A percentile compares a stretch with the other conserved stretches of the same genome.
phyloP scores from a whole-genome alignment of 2,113 vertebrate species.

The Terrapene triunguis region DNA sequence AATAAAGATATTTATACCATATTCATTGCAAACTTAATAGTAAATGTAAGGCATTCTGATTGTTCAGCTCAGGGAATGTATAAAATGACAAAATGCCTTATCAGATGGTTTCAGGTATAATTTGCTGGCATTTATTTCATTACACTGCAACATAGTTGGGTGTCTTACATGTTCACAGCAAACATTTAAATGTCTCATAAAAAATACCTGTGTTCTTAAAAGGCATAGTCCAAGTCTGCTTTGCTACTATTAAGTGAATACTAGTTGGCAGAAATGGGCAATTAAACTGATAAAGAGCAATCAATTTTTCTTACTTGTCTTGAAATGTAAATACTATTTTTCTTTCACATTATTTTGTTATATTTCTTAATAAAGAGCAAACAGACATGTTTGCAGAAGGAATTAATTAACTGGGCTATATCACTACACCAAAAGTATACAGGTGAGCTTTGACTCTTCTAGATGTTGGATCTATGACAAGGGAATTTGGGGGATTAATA shows the following conservation, averaged over 20 bases:
- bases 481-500: not conserved
- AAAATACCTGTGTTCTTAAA: constrained; percentile 3
- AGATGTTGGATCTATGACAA: not conserved
- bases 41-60: not conserved
- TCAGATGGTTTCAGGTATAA: not conserved
- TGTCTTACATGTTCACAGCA: not conserved
- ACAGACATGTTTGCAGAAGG: not conserved
- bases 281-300: not conserved
- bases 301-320: not conserved
- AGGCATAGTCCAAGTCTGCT: not conserved
- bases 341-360: not conserved
- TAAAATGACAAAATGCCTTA: constrained; percentile 3
- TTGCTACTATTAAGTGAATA: not conserved
- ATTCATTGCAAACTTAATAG: not conserved
- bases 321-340: constrained; percentile 8
- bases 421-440: not conserved
- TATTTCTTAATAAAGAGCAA: constrained; percentile 32
- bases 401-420: not conserved
- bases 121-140: constrained; percentile 37
- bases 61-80: not conserved
- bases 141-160: not conserved
- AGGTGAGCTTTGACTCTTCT: not conserved
- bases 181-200: constrained; percentile 33
- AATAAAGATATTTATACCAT: not conserved
- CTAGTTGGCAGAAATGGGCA: not conserved